phyloP scores from a whole-genome alignment of 2,888 invertebrate genomes.

The Ametastegia equiseti region DNA sequence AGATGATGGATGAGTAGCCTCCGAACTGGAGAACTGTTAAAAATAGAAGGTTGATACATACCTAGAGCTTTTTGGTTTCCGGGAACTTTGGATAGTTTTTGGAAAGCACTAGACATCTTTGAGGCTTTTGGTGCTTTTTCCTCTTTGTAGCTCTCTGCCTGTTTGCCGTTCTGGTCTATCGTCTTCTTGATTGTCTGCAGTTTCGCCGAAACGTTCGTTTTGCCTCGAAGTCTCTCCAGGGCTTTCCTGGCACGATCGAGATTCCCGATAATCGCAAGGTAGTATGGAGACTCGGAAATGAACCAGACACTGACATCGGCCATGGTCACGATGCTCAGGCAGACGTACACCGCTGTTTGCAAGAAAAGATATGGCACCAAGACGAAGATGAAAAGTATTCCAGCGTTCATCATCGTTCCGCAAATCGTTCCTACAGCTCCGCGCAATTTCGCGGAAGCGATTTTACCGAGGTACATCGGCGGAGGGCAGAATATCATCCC shows the following conservation, averaged over 20 bases:
- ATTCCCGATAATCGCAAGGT: conserved; percentile 63
- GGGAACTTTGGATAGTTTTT: conserved; percentile 59
- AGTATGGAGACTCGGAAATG: conserved; percentile 78
- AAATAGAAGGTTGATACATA: conserved; percentile 71
- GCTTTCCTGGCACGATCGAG: conserved; percentile 73
- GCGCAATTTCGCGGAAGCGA: conserved; percentile 68
- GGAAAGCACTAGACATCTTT: conserved; percentile 48
- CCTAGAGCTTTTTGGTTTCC: conserved; percentile 72
- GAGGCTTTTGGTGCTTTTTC: background rate
- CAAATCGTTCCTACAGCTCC: conserved; percentile 80
- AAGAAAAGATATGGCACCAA: conserved; percentile 64
- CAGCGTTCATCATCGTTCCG: conserved; percentile 77
- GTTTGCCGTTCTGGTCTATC: background rate
- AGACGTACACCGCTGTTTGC: conserved; percentile 59
- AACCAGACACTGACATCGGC: conserved; percentile 71
- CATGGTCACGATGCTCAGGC: conserved; percentile 69
- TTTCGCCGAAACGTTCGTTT: conserved; percentile 78
- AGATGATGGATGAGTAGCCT: conserved; percentile 69
- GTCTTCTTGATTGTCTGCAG: conserved; percentile 60
- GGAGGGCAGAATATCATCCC: conserved; percentile 57
- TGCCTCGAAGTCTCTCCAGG: conserved; percentile 75
- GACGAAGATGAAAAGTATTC: conserved; percentile 64
- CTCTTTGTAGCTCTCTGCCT: no score
- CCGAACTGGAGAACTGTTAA: conserved; percentile 76
- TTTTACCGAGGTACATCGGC: conserved; percentile 64